phyloP scores from a whole-genome alignment of 2,113 vertebrate species.

The Vombatus ursinus region DNA sequence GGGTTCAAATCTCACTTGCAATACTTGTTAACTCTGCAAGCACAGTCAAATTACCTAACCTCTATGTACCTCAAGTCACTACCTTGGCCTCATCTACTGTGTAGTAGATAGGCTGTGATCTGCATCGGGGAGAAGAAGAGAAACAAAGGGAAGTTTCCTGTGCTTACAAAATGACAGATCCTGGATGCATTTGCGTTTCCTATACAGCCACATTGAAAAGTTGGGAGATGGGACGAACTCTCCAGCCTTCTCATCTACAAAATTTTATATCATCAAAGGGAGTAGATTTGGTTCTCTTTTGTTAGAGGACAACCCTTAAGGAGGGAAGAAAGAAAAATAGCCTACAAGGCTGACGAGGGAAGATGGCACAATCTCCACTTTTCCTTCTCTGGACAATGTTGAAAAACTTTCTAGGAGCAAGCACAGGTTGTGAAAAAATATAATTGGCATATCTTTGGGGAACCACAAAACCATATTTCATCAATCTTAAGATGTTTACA shows the following conservation, averaged over 20 bases:
- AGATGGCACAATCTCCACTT: background rate
- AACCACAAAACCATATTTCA: background rate
- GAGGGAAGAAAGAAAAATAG: background rate
- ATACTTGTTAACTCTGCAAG: background rate
- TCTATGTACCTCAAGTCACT: background rate
- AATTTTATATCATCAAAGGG: background rate
- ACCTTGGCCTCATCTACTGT: background rate
- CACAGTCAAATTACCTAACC: background rate
- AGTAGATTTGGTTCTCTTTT: background rate
- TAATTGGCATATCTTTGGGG: background rate
- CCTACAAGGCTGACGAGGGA: background rate
- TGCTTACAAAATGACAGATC: background rate
- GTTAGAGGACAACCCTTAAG: background rate
- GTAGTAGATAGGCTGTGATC: background rate
- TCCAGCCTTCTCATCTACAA: conserved; percentile 1
- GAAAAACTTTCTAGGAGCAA: conserved; percentile 8
- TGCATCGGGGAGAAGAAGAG: background rate
- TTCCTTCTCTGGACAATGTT: background rate
- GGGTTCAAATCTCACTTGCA: too few relatives aligned
- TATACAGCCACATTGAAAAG: background rate
- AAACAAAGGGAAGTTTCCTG: background rate
- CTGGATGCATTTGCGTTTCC: background rate
- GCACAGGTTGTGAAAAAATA: background rate
- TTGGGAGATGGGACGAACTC: background rate
- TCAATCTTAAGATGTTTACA: background rate